Evolutionary conservation across 2,113 vertebrate genomes (phyloP).

Genomic region (Toxotes chatareus): DNA sequence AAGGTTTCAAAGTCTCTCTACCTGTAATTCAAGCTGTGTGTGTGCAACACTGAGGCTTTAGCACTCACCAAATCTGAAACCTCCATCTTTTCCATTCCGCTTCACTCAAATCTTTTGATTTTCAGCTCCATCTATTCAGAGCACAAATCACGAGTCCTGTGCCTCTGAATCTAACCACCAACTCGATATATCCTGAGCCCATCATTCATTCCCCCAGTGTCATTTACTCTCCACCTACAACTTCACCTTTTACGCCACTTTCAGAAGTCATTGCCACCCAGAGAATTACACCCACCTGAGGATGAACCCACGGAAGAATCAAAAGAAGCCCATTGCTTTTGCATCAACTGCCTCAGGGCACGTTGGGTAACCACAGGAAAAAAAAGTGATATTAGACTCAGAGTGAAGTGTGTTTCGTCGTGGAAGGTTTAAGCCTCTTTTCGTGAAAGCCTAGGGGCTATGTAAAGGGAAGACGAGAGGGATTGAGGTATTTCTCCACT

Average conservation of each 20-base stretch:
- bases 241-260: slow-evolving; percentile 62
- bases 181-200: slow-evolving; percentile 41
- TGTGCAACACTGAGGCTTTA: slow-evolving; percentile 1
- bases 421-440: slow-evolving; percentile 62
- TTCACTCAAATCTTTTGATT: slow-evolving; percentile 36
- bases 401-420: slow-evolving; percentile 55
- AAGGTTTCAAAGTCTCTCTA: slow-evolving; percentile 9
- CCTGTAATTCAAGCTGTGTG: slow-evolving; percentile 24
- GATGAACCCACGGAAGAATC: slow-evolving; percentile 54
- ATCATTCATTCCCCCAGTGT: slow-evolving; percentile 47
- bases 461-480: slow-evolving; percentile 51
- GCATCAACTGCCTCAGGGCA: slow-evolving; percentile 43
- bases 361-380: slow-evolving; percentile 50
- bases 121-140: slow-evolving; percentile 52
- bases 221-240: slow-evolving; percentile 56
- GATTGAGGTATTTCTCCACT: slow-evolving; percentile 53
- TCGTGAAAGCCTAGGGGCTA: slow-evolving; percentile 53
- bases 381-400: slow-evolving; percentile 49
- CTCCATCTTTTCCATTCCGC: slow-evolving; percentile 28
- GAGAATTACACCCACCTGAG: slow-evolving; percentile 63
- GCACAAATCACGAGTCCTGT: slow-evolving; percentile 30
- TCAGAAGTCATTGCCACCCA: slow-evolving; percentile 58
- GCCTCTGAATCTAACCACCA: slow-evolving; percentile 23
- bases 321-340: slow-evolving; percentile 62
- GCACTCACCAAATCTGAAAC: slow-evolving; percentile 23